These are phyloP conservation scores for Dryadula phaetusa DNA, from an alignment of 2,888 invertebrate species.

Conservation along the genomic window DNA sequence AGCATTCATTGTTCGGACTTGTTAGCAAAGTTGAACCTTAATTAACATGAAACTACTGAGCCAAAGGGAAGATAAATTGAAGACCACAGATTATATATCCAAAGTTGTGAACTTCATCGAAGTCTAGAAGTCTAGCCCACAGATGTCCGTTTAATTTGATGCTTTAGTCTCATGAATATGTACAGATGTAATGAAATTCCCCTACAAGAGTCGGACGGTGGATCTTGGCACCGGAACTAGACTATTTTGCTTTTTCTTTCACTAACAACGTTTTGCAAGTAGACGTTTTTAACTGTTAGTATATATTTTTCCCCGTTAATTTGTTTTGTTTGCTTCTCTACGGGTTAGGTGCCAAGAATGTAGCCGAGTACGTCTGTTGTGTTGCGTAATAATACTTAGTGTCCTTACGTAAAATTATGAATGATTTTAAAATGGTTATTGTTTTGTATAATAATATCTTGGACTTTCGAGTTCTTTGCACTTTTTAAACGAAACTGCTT, in stretches of 20 bases:
- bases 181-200: conserved; percentile 48
- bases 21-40: conserved; percentile 9
- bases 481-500: too few relatives aligned
- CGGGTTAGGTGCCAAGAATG: neutral
- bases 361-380: neutral
- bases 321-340: conserved; percentile 5
- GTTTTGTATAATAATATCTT: too few relatives aligned
- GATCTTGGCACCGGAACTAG: conserved; percentile 29
- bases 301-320: conserved; percentile 15
- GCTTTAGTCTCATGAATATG: conserved; percentile 52
- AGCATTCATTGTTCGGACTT: conserved; percentile 1
- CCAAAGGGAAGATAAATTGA: conserved; percentile 23
- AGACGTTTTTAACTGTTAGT: conserved; percentile 15
- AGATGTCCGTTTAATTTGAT: conserved; percentile 55
- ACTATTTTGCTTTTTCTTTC: conserved; percentile 18
- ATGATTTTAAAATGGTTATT: neutral
- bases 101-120: conserved; percentile 42
- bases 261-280: neutral
- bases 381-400: neutral
- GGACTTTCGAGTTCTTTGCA: too few relatives aligned
- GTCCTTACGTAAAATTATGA: neutral
- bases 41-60: conserved; percentile 28
- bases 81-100: conserved; percentile 40
- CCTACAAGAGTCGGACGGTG: conserved; percentile 26
- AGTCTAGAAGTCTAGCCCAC: conserved; percentile 38